Percentiles rank a stretch among this genome's conserved stretches.
Evolutionary conservation across 1,140 invertebrate species (phyloP).

Genomic region (Drepana arcuata): DNA sequence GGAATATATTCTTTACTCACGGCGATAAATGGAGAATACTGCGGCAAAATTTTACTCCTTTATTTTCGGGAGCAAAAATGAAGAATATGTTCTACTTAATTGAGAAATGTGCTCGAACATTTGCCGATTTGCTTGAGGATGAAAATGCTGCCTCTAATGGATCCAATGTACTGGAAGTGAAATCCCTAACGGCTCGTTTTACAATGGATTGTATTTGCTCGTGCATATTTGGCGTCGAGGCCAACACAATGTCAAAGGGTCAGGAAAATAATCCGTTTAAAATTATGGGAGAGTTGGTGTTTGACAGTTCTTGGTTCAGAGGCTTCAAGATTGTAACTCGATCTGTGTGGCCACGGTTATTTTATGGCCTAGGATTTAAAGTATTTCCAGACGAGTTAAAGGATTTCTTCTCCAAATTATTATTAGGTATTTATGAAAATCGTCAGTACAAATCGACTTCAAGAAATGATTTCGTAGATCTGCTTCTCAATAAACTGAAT

Average conservation of each 20-base stretch:
- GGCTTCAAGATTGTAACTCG: conserved; percentile 3
- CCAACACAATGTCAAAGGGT: conserved; percentile 63
- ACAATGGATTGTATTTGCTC: conserved; percentile 72
- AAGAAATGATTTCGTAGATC: conserved; percentile 24
- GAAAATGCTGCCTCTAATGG: conserved; percentile 10
- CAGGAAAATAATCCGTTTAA: conserved; percentile 55
- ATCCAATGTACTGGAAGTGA: conserved; percentile 33
- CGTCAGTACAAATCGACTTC: conserved; percentile 9
- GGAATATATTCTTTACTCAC: conserved; percentile 18
- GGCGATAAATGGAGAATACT: conserved; percentile 72
- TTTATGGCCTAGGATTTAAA: conserved; percentile 14
- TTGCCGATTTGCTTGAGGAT: conserved; percentile 34
- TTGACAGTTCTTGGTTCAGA: conserved; percentile 2
- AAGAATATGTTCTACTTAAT: conserved; percentile 70
- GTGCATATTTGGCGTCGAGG: conserved; percentile 72
- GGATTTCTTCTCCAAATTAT: conserved; percentile 10
- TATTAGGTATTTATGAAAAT: conserved; percentile 9
- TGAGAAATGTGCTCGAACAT: conserved; percentile 31
- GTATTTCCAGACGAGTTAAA: conserved; percentile 1
- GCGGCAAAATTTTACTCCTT: conserved; percentile 71
- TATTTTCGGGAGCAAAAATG: conserved; percentile 74
- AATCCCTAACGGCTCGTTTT: conserved; percentile 51
- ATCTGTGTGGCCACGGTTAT: conserved; percentile 17
- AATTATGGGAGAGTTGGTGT: conserved; percentile 43
- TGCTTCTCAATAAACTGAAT: conserved; percentile 16